Evolutionary conservation across 1,140 invertebrate species (phyloP).

Genomic region (Drosophila bocqueti): DNA sequence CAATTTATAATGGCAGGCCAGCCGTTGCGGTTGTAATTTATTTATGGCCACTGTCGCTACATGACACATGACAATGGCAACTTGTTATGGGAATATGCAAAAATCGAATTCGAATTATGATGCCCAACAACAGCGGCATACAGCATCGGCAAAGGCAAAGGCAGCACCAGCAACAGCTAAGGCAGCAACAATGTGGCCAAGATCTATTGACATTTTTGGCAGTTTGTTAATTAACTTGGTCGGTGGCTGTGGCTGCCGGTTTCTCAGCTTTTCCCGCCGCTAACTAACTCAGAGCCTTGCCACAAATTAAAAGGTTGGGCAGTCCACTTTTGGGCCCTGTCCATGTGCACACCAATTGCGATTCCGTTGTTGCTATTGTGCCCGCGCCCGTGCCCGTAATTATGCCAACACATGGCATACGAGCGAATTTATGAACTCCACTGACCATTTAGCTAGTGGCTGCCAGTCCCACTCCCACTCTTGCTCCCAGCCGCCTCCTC

Average conservation of each 20-base stretch:
- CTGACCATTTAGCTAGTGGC: conserved; percentile 64
- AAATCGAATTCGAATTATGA: conserved; percentile 82
- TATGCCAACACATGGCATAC: conserved; percentile 79
- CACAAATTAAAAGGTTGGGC: conserved; percentile 81
- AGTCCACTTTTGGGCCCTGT: conserved; percentile 77
- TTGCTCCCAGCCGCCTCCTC: conserved; percentile 20
- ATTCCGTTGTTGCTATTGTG: conserved; percentile 48
- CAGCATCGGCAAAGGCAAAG: conserved; percentile 29
- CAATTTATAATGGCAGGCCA: conserved; percentile 77
- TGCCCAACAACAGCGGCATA: conserved; percentile 57
- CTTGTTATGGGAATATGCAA: conserved; percentile 83
- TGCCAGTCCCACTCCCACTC: conserved; percentile 42
- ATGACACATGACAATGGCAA: conserved; percentile 83
- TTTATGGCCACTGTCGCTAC: conserved; percentile 80
- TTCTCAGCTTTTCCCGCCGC: conserved; percentile 43
- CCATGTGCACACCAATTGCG: conserved; percentile 56
- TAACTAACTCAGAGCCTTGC: conserved; percentile 69
- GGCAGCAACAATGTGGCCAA: conserved; percentile 41
- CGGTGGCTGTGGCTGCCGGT: conserved; percentile 40
- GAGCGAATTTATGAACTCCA: conserved; percentile 72
- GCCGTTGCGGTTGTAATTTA: conserved; percentile 77
- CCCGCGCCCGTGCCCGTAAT: conserved; percentile 55
- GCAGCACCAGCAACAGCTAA: conserved; percentile 4
- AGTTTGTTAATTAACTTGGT: conserved; percentile 84
- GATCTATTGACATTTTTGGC: conserved; percentile 81